phyloP scores from a whole-genome alignment of 2,888 invertebrate genomes.

The Drosophila mayaguana region DNA sequence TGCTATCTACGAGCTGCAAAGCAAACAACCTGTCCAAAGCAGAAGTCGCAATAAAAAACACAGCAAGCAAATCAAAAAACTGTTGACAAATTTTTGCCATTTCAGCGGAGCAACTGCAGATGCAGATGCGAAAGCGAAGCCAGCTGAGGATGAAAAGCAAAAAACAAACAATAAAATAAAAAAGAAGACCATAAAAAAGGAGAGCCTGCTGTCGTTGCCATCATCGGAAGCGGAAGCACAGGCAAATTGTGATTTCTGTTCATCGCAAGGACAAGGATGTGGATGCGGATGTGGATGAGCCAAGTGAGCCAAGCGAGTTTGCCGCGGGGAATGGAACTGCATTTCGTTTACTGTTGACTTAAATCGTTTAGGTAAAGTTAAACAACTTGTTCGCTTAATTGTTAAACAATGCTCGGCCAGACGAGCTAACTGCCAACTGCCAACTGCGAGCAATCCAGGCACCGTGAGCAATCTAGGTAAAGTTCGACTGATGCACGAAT shows the following conservation, averaged over 20 bases:
- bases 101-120: slow-evolving; percentile 58
- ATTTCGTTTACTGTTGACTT: slow-evolving; percentile 72
- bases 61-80: slow-evolving; percentile 40
- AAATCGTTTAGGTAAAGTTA: slow-evolving; percentile 81
- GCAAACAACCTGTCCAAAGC: slow-evolving; percentile 32
- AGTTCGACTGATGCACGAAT: slow-evolving; percentile 43
- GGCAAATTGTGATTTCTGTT: slow-evolving; percentile 22
- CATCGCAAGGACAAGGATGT: slow-evolving; percentile 24
- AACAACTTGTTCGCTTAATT: slow-evolving; percentile 81
- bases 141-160: slow-evolving; percentile 9
- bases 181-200: slow-evolving; percentile 26
- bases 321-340: slow-evolving; percentile 29
- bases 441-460: slow-evolving; percentile 13
- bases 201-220: slow-evolving; percentile 34
- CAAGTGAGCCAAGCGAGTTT: slow-evolving; percentile 35
- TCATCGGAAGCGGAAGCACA: slow-evolving; percentile 74
- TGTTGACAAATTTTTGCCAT: slow-evolving; percentile 68
- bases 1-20: slow-evolving; percentile 21
- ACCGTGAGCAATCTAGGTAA: slow-evolving; percentile 31
- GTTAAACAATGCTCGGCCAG: slow-evolving; percentile 73
- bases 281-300: slow-evolving; percentile 9
- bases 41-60: slow-evolving; percentile 15
- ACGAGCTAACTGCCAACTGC: slow-evolving; percentile 7
- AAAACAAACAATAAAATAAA: neutral
- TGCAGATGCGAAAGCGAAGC: slow-evolving; percentile 22